phyloP scores from a whole-genome alignment of 2,797 vertebrate species.

The Eurystomus glaucurus region DNA sequence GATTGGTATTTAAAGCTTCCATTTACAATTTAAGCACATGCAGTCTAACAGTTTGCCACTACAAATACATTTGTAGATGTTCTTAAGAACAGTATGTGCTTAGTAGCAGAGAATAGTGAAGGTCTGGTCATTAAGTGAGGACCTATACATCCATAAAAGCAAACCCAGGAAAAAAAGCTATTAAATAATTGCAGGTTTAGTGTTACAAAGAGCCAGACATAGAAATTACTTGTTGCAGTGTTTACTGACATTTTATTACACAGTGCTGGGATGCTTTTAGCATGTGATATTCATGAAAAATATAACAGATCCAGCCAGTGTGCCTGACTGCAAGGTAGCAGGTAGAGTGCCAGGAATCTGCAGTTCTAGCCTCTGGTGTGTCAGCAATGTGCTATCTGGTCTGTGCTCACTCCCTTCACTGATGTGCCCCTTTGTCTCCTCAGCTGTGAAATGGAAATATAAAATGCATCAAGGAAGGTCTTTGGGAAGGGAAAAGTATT shows the following conservation, averaged over 20 bases:
- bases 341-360: background rate
- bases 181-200: background rate
- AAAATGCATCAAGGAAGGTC: background rate
- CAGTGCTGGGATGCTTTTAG: background rate
- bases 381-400: background rate
- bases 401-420: background rate
- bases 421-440: background rate
- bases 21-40: background rate
- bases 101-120: background rate
- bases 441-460: background rate
- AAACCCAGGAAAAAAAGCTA: background rate
- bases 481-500: background rate
- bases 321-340: background rate
- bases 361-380: background rate
- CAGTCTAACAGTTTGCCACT: background rate
- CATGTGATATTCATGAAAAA: background rate
- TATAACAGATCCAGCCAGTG: background rate
- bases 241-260: background rate
- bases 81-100: background rate
- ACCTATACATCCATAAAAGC: background rate
- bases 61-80: background rate
- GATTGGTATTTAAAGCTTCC: slow-evolving; percentile 23
- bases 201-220: background rate
- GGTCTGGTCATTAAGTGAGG: background rate
- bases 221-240: background rate